Conservation (phyloP, 1,140 invertebrate genomes). For the Calliopsis andreniformis region DNA sequence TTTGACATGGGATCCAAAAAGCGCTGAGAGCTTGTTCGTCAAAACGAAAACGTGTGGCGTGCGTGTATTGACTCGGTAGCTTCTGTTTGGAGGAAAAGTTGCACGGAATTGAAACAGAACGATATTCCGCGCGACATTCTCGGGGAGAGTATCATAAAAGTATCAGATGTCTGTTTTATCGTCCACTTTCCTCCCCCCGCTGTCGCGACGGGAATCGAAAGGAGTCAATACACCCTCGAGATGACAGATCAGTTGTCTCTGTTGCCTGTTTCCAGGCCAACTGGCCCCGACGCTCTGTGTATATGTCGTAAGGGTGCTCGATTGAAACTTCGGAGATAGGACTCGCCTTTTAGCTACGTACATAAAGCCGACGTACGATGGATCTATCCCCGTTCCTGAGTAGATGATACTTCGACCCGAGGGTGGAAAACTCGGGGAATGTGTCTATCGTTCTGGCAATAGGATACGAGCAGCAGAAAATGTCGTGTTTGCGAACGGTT, state of each 20-base stretch:
- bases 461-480: not conserved
- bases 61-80: not conserved
- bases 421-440: conserved; percentile 4
- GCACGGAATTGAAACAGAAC: conserved; percentile 25
- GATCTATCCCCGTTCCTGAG: not conserved
- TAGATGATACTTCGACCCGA: conserved; percentile 32
- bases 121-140: conserved; percentile 13
- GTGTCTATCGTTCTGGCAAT: conserved; percentile 13
- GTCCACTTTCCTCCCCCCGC: conserved; percentile 35
- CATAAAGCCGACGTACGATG: conserved; percentile 10
- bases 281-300: not conserved
- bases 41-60: not conserved
- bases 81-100: not conserved
- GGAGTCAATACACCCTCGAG: conserved; percentile 49
- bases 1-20: not conserved
- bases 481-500: not conserved
- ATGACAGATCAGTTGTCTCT: conserved; percentile 44
- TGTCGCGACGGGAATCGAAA: conserved; percentile 50
- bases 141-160: conserved; percentile 57
- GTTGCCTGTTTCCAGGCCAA: not conserved
- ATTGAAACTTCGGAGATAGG: conserved; percentile 30
- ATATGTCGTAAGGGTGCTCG: conserved; percentile 19
- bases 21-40: not conserved
- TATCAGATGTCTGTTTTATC: conserved; percentile 66
- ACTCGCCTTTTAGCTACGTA: conserved; percentile 33